Base-by-base conservation (phyloP, 2,113 vertebrate genomes). In the Ranitomeya variabilis region DNA sequence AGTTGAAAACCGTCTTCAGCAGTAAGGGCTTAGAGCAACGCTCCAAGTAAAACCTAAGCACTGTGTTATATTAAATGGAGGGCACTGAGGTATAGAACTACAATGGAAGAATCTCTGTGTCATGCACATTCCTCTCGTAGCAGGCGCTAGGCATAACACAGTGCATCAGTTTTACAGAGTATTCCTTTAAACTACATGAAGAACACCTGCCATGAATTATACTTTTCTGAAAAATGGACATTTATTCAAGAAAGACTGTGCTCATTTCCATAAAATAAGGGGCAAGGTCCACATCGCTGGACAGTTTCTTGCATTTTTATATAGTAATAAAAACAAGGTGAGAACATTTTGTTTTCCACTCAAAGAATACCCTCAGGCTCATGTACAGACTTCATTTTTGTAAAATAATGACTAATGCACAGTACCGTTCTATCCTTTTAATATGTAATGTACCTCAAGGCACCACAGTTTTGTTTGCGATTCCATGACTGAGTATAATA, bases 321-420 rank as follows among this genome's bases (percentile, higher is more conserved):
- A 60, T 79, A 59, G 23, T 80, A 59, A 60, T 80, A 26, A 80
- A 80, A 23, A 59, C 54, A 80, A 80, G 52, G 52, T 80, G 78
- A 59, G 23, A 80, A 59, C 78, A 80, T 80, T 80, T 80, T 80
- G 78, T 80, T 80, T 80, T 80, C 12, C 52, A 80, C 55, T 59
- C 26, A 80, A 80, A 80, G 23, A 80, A 57, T 57, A 59, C 78
- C 55, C 55, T 60, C 23, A 59, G 54, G 78, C n/a, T 60, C 13
- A 16, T 57, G 55, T 80, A 80, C 54, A 80, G 77, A 55, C 52
- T 55, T 80, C 78, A 59, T 31, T 80, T 80, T n/a, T 7, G n/a
- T 31, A 59, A 59, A 26, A 80, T 52, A 80, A 80, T 80, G 60
- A 80, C 78, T 79, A 79, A 57, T 79, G 77, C 31, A 57, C 78